Evolutionary conservation across 1,140 invertebrate species (phyloP), one percentile per base, ranked within the genome.

Genomic region (Leptoteleia sp.): DNA sequence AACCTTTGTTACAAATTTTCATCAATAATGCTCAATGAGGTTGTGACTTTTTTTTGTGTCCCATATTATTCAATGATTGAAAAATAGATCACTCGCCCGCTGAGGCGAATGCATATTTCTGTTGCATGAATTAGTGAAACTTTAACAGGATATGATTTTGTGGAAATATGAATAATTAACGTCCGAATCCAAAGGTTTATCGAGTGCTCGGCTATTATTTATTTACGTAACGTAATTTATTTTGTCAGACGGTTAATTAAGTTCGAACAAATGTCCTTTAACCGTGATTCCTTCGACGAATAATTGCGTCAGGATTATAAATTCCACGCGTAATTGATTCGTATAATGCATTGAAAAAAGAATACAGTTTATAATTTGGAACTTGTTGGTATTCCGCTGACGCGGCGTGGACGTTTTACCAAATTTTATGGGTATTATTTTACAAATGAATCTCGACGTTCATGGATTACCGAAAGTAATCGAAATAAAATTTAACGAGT

Each of bases 21-120:
- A 76, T 76, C 64, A 70, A 76, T 76, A 76, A 76, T 48, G 48
- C 17, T 57, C 64, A 76, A 76, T 76, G 73, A 70, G 64, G 48
- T 76, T 76, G 64, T 76, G 57, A 68, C 57, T 76, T 76, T 76
- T n/a, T n/a, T 76, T 76, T 76, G 37, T 68, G 27, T 11, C n/a
- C 19, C 17, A 29, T 75, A 57, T 57, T 42, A 52, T 64, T 31
- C 71, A 12, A 54, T 22, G 54, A 50, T 43, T 38, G 52, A 59
- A 75, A 65, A 75, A 65, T 61, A 52, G 45, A 75, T 59, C 61
- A 38, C 52, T 19, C 52, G 54, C 25, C 31, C 12, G 31, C 3
- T 38, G 4, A 22, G 8, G 40, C 11, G 61, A 67, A 52, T 29
- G 54, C 48, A 59, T 52, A 54, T 57, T 59, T 76, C 67, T 59